phyloP scores from a whole-genome alignment of 1,140 invertebrate species.

The Caenorhabditis brenneri region DNA sequence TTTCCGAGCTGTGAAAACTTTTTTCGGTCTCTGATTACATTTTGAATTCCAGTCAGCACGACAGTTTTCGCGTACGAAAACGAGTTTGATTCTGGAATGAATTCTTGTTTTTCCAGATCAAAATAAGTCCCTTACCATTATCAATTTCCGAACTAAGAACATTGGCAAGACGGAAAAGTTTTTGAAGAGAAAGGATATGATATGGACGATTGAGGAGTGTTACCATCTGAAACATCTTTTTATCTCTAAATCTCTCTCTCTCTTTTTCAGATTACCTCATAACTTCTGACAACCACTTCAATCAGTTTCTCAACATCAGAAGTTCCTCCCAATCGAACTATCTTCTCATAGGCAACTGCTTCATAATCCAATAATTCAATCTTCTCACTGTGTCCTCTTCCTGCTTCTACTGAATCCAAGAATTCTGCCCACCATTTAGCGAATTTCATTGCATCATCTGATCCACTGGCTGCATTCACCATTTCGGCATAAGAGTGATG shows the following conservation, averaged over 20 bases:
- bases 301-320: constrained; percentile 24
- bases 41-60: not conserved
- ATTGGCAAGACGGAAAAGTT: not conserved
- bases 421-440: constrained; percentile 32
- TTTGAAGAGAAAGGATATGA: constrained; percentile 15
- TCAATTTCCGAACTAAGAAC: not conserved
- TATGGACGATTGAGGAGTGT: constrained; percentile 25
- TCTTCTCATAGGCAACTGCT: constrained; percentile 32
- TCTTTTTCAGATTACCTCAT: not conserved
- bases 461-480: constrained; percentile 21
- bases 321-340: not conserved
- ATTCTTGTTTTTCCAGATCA: not conserved
- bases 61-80: constrained; percentile 26
- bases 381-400: constrained; percentile 31
- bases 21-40: not conserved
- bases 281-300: constrained; percentile 35
- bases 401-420: constrained; percentile 12
- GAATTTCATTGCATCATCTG: constrained; percentile 21
- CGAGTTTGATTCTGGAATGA: not conserved
- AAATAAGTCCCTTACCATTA: not conserved
- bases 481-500: constrained; percentile 12
- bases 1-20: constrained; percentile 18
- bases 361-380: constrained; percentile 27
- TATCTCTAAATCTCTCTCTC: not conserved
- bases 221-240: constrained; percentile 15